Conservation (phyloP, 2,797 vertebrate species). For the Erethizon dorsatum region DNA sequence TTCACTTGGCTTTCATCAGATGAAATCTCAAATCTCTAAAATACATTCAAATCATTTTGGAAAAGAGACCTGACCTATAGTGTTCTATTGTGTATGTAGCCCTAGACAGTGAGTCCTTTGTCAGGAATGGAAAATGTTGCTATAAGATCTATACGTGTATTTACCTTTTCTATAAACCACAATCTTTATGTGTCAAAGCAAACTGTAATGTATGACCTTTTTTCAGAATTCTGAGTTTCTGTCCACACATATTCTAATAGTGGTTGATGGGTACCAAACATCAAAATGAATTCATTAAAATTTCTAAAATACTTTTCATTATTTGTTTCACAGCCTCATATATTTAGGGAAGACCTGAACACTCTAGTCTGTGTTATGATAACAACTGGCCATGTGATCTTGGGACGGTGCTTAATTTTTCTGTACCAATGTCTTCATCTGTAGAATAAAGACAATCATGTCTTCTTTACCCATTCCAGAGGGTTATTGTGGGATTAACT, state of each 20-base stretch:
- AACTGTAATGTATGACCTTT: background rate
- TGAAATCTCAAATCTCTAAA: conserved; percentile 55
- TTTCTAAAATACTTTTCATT: conserved; percentile 51
- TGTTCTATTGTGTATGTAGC: background rate
- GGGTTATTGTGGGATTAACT: background rate
- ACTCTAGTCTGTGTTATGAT: background rate
- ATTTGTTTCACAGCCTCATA: background rate
- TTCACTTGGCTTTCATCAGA: conserved; percentile 45
- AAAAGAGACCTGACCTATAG: background rate
- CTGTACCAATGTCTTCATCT: conserved; percentile 2
- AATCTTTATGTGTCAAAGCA: conserved; percentile 43
- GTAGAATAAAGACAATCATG: background rate
- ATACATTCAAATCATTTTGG: conserved; percentile 56
- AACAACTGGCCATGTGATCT: background rate
- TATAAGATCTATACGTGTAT: background rate
- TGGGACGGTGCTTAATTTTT: background rate
- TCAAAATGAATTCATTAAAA: conserved; percentile 24
- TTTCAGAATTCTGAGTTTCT: conserved; percentile 35
- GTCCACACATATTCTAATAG: background rate
- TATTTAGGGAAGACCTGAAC: background rate
- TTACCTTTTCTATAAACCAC: background rate
- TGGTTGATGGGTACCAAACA: conserved; percentile 43
- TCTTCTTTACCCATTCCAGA: background rate
- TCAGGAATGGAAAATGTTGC: conserved; percentile 32
- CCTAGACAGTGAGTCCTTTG: background rate